phyloP scores from a whole-genome alignment of 2,888 invertebrate genomes.

The Geophilus truncorum region DNA sequence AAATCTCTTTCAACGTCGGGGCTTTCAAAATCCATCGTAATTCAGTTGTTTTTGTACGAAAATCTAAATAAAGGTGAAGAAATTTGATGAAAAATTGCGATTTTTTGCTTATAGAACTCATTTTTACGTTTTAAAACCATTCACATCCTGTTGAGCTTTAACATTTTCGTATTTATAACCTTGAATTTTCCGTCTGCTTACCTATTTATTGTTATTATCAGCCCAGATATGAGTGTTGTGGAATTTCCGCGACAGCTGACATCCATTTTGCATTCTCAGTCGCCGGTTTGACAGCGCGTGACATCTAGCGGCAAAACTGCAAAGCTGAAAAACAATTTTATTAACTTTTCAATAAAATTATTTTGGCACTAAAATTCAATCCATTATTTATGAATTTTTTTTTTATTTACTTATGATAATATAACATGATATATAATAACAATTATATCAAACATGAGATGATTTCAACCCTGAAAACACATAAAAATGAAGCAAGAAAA shows the following conservation, averaged over 20 bases:
- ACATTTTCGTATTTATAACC: background rate
- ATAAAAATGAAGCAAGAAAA: too few relatives aligned
- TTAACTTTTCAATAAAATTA: too few relatives aligned
- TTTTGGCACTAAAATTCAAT: too few relatives aligned
- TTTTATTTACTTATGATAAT: too few relatives aligned
- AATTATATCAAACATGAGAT: too few relatives aligned
- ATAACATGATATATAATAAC: too few relatives aligned
- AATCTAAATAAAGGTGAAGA: background rate
- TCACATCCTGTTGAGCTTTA: background rate
- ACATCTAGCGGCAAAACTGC: background rate
- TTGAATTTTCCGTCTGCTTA: background rate
- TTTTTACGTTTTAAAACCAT: background rate
- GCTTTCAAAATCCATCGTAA: slow-evolving; percentile 73
- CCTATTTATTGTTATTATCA: background rate
- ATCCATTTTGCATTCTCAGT: background rate
- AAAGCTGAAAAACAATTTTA: too few relatives aligned
- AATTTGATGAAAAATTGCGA: background rate
- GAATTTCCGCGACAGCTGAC: background rate
- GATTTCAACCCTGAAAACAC: too few relatives aligned
- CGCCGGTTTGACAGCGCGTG: background rate
- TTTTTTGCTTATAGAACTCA: too few relatives aligned
- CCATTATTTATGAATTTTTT: too few relatives aligned
- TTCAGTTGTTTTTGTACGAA: background rate
- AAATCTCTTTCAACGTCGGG: slow-evolving; percentile 87
- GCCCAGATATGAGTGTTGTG: background rate